Evolutionary conservation across 2,113 vertebrate species (phyloP).

Genomic region (Sinocyclocheilus anophthalmus): DNA sequence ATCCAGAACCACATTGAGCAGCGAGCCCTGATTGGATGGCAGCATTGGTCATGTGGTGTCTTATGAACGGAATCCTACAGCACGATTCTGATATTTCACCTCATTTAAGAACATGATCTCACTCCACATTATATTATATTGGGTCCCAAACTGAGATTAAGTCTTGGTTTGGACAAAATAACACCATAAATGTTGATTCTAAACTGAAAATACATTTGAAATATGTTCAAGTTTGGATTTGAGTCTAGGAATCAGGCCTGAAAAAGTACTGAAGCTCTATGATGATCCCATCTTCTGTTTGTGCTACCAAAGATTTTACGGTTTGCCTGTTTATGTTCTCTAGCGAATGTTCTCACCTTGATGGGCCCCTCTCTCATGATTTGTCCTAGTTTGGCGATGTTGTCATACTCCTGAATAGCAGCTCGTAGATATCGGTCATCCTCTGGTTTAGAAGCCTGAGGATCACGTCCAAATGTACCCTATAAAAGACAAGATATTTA

Average conservation of each 20-base stretch:
- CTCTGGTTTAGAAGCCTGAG: conserved; percentile 87
- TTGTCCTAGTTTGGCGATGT: conserved; percentile 96
- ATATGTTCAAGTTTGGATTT: not conserved
- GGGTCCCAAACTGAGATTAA: not conserved
- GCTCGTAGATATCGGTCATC: conserved; percentile 93
- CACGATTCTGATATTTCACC: not conserved
- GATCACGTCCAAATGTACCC: conserved; percentile 96
- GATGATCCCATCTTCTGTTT: not conserved
- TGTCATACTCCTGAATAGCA: conserved; percentile 98
- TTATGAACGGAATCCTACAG: not conserved
- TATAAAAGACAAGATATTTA: conserved; percentile 54
- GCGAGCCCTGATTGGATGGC: conserved; percentile 87
- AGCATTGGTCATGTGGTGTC: conserved; percentile 51
- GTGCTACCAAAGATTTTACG: not conserved
- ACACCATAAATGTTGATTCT: not conserved
- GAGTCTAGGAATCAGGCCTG: not conserved
- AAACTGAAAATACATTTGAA: not conserved
- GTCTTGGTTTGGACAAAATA: not conserved
- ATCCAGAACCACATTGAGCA: conserved; percentile 97
- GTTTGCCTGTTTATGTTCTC: no score
- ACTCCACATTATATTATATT: not conserved
- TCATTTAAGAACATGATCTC: conserved; percentile 3
- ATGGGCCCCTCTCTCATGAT: conserved; percentile 98
- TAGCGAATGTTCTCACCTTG: conserved; percentile 81
- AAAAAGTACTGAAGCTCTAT: not conserved